A percentile compares a stretch with the other conserved stretches of the same genome.
These are phyloP conservation scores for Sinosuthora webbiana DNA, from an alignment of 2,113 vertebrate genomes.

Conservation along the genomic window DNA sequence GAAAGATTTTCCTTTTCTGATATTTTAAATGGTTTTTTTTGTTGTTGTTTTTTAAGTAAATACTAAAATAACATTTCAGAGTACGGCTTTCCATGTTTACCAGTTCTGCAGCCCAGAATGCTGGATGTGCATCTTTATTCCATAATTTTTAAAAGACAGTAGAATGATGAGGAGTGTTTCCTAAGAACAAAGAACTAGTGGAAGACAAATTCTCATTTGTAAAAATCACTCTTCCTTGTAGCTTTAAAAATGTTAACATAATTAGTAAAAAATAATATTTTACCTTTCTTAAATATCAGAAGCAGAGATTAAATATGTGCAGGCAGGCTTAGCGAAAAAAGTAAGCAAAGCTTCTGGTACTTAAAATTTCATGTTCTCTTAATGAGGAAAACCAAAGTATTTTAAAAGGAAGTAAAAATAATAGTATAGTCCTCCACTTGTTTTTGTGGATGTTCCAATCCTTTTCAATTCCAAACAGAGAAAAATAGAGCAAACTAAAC, in stretches of 20 bases:
- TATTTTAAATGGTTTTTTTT: not conserved
- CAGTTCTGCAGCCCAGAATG: not conserved
- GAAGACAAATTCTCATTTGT: not conserved
- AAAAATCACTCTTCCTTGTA: not conserved
- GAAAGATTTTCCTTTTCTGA: not conserved
- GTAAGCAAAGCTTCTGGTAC: not conserved
- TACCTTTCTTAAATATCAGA: not conserved
- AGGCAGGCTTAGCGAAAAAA: not conserved
- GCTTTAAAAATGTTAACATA: not conserved
- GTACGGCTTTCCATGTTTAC: not conserved
- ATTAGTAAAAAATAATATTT: not conserved
- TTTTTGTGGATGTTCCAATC: not conserved
- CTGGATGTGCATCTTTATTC: not conserved
- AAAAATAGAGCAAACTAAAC: not conserved
- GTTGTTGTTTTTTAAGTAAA: accelerated
- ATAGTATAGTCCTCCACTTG: accelerated
- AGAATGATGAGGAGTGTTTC: not conserved
- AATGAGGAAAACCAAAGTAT: not conserved
- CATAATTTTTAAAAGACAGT: not conserved
- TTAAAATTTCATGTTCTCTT: not conserved
- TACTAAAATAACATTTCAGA: not conserved
- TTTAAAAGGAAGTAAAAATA: not conserved
- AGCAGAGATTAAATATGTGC: not conserved
- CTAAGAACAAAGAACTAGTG: not conserved
- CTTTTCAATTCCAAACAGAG: not conserved